Percentiles rank a stretch among this genome's conserved stretches.
Conservation (phyloP, 2,797 vertebrate species). For the Argyrosomus regius region DNA sequence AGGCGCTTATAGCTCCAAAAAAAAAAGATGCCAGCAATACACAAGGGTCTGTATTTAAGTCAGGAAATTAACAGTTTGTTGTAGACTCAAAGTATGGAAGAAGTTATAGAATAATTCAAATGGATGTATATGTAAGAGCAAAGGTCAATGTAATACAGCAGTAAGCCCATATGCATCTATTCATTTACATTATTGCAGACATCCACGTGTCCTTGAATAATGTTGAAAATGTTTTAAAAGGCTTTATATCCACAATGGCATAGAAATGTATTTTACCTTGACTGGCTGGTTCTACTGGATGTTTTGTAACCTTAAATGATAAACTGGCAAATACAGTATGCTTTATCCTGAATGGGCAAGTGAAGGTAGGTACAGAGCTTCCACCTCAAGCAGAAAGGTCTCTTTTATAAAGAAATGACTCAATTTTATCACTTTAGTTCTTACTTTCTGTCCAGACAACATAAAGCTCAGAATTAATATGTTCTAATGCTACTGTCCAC, state of each 20-base stretch:
- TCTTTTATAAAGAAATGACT: constrained; percentile 22
- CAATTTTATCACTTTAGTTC: constrained; percentile 3
- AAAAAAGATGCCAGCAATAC: constrained; percentile 15
- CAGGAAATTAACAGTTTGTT: neutral
- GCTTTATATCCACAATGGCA: neutral
- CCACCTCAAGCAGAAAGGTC: neutral
- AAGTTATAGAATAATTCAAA: neutral
- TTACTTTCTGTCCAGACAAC: constrained; percentile 2
- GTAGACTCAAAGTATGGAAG: neutral
- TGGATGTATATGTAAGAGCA: neutral
- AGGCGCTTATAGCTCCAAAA: constrained; percentile 19
- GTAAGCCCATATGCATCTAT: neutral
- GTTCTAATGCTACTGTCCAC: neutral
- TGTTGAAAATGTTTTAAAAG: neutral
- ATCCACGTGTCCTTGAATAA: constrained; percentile 19
- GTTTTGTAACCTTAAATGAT: neutral
- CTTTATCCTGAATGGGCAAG: neutral
- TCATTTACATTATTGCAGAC: constrained; percentile 17
- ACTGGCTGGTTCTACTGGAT: neutral
- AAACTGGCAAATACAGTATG: constrained; percentile 2
- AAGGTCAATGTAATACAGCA: neutral
- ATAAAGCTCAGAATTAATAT: neutral
- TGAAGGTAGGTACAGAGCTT: neutral
- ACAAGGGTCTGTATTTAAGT: constrained; percentile 19
- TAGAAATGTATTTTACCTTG: constrained; percentile 3